Base-by-base conservation (phyloP, 2,888 invertebrate species). In the Dasypogon diadema region DNA sequence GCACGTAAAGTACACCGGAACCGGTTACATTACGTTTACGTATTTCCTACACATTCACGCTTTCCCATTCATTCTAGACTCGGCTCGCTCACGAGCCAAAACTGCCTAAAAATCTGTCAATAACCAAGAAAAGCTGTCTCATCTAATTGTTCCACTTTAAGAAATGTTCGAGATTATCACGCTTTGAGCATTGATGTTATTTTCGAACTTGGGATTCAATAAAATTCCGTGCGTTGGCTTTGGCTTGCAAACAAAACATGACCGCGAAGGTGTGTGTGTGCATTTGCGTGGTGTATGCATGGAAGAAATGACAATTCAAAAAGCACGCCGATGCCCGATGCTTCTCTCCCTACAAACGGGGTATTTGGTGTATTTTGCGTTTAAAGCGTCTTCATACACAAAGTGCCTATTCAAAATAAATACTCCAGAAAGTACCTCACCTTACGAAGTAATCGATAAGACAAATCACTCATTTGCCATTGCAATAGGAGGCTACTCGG, bases 271-370 rank as follows among this genome's bases (percentile, higher is more conserved):
- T 12, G 34, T 12, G 4, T 30, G 16, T 34, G 18, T 14, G 14
- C 18, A 8, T 30, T 30, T 22, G 18, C 18, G n/a, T 70, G 34
- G n/a, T 70, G 34, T 16, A 14, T 70, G 21, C n/a, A 70, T 54
- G 54, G 51, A 30, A 14, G 18, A 72, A 54, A 74, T 74, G 74
- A 74, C 74, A 74, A 24, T 60, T 60, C 18, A 24, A 51, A 74
- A 74, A 60, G 60, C 58, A 74, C 74, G 74, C 74, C 46, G 58
- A 24, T 58, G 58, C 58, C 37, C n/a, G 26, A 12, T n/a, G n/a
- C n/a, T n/a, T n/a, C n/a, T n/a, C n/a, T n/a, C n/a, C n/a, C n/a
- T n/a, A n/a, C n/a, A n/a, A n/a, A n/a, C n/a, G n/a, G n/a, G n/a
- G n/a, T n/a, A n/a, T n/a, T n/a, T n/a, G n/a, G n/a, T n/a, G n/a